Conservation (phyloP, 2,113 vertebrate genomes). For the Crotalus helleri region DNA sequence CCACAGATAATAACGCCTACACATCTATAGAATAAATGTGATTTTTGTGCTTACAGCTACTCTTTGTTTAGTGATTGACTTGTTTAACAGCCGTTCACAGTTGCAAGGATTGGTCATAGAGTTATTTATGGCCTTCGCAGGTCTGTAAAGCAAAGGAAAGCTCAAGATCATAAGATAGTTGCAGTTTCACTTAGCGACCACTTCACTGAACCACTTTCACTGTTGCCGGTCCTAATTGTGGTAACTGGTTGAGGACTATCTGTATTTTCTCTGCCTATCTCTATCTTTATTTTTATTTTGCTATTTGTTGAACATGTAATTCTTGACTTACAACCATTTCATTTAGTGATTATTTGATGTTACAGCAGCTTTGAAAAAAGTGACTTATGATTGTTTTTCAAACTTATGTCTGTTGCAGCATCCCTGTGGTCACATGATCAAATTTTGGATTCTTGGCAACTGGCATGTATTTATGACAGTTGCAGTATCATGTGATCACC, state of each 20-base stretch:
- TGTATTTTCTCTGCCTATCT: neutral
- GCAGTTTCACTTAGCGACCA: neutral
- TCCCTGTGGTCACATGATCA: neutral
- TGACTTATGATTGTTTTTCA: neutral
- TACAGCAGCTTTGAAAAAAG: neutral
- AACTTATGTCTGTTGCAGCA: neutral
- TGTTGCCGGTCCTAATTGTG: neutral
- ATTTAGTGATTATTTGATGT: neutral
- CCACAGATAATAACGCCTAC: neutral
- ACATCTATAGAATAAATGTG: neutral
- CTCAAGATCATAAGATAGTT: neutral
- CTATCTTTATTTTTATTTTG: neutral
- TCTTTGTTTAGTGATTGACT: neutral
- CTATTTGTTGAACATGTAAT: neutral
- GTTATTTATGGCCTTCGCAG: neutral
- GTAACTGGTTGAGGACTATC: neutral
- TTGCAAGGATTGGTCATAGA: neutral
- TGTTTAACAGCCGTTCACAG: neutral
- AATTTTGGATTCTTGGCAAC: neutral
- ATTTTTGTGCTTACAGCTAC: neutral
- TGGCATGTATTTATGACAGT: neutral
- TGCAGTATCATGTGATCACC: neutral
- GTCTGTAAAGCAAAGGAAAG: neutral
- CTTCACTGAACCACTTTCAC: neutral
- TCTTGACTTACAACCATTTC: neutral